Percentiles rank a stretch among this genome's conserved stretches.
These are phyloP conservation scores for Aplodontia rufa DNA, from an alignment of 2,113 vertebrate species.

Conservation along the genomic window DNA sequence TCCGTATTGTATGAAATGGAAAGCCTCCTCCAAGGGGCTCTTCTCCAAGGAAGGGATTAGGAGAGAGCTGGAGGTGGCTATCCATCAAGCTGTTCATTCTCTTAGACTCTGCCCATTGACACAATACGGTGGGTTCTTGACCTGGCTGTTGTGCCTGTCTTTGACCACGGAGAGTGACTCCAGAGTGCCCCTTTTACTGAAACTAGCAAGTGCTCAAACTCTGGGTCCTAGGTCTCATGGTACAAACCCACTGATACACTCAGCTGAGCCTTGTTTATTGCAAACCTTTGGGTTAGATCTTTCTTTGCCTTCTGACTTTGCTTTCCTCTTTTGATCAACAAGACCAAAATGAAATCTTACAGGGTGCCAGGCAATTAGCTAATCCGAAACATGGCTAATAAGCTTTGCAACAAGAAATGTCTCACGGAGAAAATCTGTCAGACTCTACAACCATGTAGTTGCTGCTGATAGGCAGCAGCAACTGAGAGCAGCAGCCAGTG, in stretches of 20 bases:
- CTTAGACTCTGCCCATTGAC: too few species aligned
- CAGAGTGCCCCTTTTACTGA: background rate
- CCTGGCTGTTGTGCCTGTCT: background rate
- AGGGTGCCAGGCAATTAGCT: background rate
- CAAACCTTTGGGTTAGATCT: background rate
- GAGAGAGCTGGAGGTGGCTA: background rate
- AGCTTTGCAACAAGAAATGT: background rate
- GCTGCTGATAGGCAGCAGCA: background rate
- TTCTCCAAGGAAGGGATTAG: background rate
- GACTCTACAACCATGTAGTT: background rate
- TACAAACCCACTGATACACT: background rate
- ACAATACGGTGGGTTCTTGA: rapidly evolving
- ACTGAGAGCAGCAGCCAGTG: background rate
- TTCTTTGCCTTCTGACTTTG: background rate
- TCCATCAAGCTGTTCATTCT: background rate
- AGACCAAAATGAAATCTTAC: background rate
- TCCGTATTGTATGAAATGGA: background rate
- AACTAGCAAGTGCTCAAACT: background rate
- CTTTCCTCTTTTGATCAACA: conserved; percentile 29
- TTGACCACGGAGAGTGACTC: background rate
- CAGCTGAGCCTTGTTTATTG: background rate
- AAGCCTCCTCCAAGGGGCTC: background rate
- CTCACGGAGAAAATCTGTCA: background rate
- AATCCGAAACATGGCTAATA: background rate
- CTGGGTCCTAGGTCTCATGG: background rate